Evolutionary conservation across 1,140 invertebrate genomes (phyloP), one percentile per base, ranked within the genome.

Genomic region (Anastrepha obliqua): DNA sequence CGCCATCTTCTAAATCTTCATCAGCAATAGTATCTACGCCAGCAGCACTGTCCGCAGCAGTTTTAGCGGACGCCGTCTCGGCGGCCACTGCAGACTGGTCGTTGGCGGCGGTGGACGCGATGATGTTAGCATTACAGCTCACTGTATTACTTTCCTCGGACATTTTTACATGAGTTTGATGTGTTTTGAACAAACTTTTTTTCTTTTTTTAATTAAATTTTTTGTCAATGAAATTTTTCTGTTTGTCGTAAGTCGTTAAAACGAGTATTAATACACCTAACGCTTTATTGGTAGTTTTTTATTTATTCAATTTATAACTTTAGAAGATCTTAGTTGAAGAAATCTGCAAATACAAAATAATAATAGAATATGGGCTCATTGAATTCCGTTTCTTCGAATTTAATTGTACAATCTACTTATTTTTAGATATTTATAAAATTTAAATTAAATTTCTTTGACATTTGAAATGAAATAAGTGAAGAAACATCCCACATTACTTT

Each of bases 1-100:
- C 95, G 62, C 95, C 95, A 89, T 95, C 95, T 92, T 95, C 95
- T 62, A 95, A 93, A 91, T 88, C 88, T 58, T 88, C 88, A 55
- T 51, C 59, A 62, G 51, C 67, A 20, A 64, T 1, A 58, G 62
- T 42, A 58, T 60, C 55, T 15, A 15, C 39, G 13, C 20, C 62
- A 17, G 9, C 4, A 62, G 29, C 81, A n/a, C 44, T n/a, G 7
- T 11, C 6, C 44, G 47, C 55, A 3, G 67, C 39, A 13, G 1
- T 13, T 70, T 20, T 65, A n/a, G 64, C 29, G 42, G n/a, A 0
- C 47, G 20, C 74, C 17, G 5, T 8, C 4, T 42, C 44, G 8
- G n/a, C 74, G n/a, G 47, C 11, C 47, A 4, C 74, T 20, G n/a
- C 42, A 11, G 70, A 29, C 17, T 62, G 74, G 47, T 81, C 74